Base-by-base conservation (phyloP, 2,888 invertebrate genomes). In the Megamerina dolium region DNA sequence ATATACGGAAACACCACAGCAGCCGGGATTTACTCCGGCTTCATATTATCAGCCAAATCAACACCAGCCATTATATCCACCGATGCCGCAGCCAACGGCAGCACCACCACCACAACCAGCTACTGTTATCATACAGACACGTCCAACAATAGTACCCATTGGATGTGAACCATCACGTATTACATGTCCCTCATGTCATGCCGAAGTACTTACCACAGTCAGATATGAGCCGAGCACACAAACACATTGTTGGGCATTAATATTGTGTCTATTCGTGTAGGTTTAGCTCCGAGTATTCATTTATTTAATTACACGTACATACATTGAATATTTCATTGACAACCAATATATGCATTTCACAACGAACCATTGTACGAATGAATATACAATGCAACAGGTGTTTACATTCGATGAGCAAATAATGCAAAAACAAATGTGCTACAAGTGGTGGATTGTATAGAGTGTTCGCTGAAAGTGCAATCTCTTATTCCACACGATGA, bases 151-250 rank as follows among this genome's bases (percentile, higher is more conserved):
- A 21, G 53, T 57, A 20, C 54, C 62, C 12, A 56, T 64, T 14
- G 58, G 61, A 34, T 57, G 42, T 27, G 57, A 52, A 3, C 62
- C 64, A 2, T 51, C 62, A 1, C 62, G 63, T 16, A 51, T 73
- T 8, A 56, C 60, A 3, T 77, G 77, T 45, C 75, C 74, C 1
- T 73, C 75, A 2, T 78, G 78, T 49, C 64, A 62, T 4, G 69
- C 72, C 1, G 68, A 68, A 14, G 66, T 77, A 10, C 52, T 72
- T 36, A 76, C 75, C 14, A 71, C 66, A 29, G 65, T 77, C 0
- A 60, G 56, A 48, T 63, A 62, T 45, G 57, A 61, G 4, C 56
- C 70, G 12, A 66, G 58, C 4, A 51, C 61, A 5, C 61, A 61
- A 16, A 69, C 68, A 0, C 68, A 69, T 43, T 57, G 63, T 46